A percentile compares a stretch with the other conserved stretches of the same genome.
These are phyloP conservation scores for Doryteuthis pealeii DNA, from an alignment of 1,140 invertebrate genomes.

Conservation along the genomic window DNA sequence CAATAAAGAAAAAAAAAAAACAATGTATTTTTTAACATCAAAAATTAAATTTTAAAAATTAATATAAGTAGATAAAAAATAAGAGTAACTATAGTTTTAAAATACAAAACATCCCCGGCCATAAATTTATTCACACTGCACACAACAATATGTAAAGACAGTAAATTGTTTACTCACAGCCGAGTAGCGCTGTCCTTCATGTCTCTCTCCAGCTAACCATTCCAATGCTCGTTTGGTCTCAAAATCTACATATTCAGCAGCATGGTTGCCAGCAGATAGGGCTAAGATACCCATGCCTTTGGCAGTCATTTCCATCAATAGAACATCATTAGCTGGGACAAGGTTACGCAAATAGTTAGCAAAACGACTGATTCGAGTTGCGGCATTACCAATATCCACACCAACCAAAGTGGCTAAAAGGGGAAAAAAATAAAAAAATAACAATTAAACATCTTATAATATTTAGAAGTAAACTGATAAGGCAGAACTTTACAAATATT, in stretches of 20 bases:
- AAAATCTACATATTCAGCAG: slow-evolving; percentile 94
- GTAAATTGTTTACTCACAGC: slow-evolving; percentile 71
- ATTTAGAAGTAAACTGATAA: no score
- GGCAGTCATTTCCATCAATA: slow-evolving; percentile 94
- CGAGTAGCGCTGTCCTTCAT: slow-evolving; percentile 87
- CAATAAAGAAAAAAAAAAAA: no score
- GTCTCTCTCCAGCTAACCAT: slow-evolving; percentile 84
- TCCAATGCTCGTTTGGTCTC: slow-evolving; percentile 94
- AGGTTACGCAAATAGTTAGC: slow-evolving; percentile 90
- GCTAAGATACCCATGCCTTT: slow-evolving; percentile 91
- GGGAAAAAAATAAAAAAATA: slow-evolving; percentile 7
- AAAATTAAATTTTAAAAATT: no score
- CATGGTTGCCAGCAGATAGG: slow-evolving; percentile 86
- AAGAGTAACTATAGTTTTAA: no score
- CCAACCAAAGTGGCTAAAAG: slow-evolving; percentile 81
- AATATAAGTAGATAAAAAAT: no score
- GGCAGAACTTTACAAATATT: no score
- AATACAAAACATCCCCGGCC: no score
- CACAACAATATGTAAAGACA: no score
- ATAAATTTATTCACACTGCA: no score
- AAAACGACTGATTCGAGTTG: slow-evolving; percentile 85
- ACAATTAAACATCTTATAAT: no score
- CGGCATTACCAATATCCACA: slow-evolving; percentile 89
- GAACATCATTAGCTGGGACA: slow-evolving; percentile 84
- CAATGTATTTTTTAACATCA: no score